Percentiles rank a stretch among this genome's conserved stretches.
Conservation (phyloP, 2,888 invertebrate genomes). For the Syrphus vitripennis region DNA sequence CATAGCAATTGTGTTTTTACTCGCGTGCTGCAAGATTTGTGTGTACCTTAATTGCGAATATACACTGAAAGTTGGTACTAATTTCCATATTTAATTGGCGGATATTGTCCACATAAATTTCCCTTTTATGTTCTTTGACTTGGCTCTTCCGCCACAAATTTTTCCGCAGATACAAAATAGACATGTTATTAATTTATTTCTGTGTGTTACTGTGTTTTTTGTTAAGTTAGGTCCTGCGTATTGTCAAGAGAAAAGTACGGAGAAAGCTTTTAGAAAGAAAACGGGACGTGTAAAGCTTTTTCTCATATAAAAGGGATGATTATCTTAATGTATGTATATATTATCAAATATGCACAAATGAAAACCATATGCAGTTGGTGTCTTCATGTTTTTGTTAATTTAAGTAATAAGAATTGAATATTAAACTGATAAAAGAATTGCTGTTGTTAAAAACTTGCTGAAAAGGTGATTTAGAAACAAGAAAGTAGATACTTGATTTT, state of each 20-base stretch:
- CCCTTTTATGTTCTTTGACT: conserved; percentile 7
- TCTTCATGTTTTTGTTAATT: no score
- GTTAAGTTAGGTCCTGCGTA: conserved; percentile 40
- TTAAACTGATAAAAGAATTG: no score
- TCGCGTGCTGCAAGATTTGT: neutral
- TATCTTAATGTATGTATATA: neutral
- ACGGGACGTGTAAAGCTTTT: neutral
- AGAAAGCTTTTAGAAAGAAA: conserved; percentile 23
- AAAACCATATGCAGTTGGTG: neutral
- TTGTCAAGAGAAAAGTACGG: conserved; percentile 13
- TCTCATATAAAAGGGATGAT: neutral
- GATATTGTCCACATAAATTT: conserved; percentile 53
- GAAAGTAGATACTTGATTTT: no score
- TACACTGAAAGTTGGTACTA: conserved; percentile 49
- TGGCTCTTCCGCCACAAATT: conserved; percentile 12
- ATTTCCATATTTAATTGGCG: conserved; percentile 66
- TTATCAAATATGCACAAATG: neutral
- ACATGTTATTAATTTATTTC: neutral
- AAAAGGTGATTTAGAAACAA: no score
- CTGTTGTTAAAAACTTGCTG: no score
- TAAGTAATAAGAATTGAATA: no score
- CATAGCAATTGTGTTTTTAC: neutral
- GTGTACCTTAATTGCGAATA: conserved; percentile 52
- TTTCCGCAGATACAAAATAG: conserved; percentile 13
- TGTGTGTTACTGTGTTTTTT: neutral